Evolutionary conservation across 2,888 invertebrate species (phyloP).

Genomic region (Eudasyphora cyanicolor): DNA sequence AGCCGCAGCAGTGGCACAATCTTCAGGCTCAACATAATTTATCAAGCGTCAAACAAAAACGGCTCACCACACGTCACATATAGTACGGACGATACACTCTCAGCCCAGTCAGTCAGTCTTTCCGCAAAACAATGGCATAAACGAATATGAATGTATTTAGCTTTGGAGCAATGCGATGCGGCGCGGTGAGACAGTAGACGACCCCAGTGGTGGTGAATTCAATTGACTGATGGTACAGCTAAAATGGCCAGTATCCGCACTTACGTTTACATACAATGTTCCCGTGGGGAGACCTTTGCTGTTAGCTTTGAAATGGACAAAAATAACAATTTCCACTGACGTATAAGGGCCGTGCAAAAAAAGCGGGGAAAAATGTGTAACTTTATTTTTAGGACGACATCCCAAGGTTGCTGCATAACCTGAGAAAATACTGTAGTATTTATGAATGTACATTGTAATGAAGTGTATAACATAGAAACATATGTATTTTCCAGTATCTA

Average conservation of each 20-base stretch:
- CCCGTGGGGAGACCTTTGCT: conserved; percentile 51
- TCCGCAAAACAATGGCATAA: conserved; percentile 7
- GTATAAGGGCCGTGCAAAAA: background rate
- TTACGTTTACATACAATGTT: conserved; percentile 46
- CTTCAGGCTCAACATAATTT: conserved; percentile 42
- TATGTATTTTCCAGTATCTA: no score
- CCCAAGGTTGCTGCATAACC: conserved; percentile 49
- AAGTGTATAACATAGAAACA: no score
- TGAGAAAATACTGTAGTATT: no score
- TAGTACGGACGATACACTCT: background rate
- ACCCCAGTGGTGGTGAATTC: conserved; percentile 33
- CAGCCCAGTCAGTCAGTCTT: background rate
- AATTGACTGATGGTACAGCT: conserved; percentile 51
- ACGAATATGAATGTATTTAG: conserved; percentile 17
- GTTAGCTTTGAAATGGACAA: conserved; percentile 4
- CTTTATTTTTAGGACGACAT: conserved; percentile 46
- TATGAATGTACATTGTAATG: no score
- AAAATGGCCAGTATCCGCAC: conserved; percentile 28
- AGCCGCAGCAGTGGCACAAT: conserved; percentile 32
- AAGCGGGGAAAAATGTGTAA: conserved; percentile 21
- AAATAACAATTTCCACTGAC: background rate
- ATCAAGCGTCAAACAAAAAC: conserved; percentile 35
- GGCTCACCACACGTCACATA: background rate
- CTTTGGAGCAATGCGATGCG: background rate
- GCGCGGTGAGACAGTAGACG: background rate